phyloP scores from a whole-genome alignment of 2,888 invertebrate species.

The Ophioninae sp. region DNA sequence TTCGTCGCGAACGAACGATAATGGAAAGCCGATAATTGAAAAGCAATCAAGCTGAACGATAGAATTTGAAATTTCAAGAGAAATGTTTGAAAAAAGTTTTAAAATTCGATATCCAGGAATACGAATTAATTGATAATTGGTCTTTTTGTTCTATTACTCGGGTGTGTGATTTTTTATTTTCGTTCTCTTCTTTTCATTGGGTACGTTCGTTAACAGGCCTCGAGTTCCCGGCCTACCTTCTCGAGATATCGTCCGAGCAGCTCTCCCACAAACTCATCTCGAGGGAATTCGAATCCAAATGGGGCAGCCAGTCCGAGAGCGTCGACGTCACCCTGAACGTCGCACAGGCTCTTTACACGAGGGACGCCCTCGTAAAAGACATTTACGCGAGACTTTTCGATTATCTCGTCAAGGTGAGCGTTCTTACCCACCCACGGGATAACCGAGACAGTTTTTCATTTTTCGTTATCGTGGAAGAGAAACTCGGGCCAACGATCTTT shows the following conservation, averaged over 20 bases:
- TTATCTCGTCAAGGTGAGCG: constrained; percentile 82
- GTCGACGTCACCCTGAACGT: constrained; percentile 85
- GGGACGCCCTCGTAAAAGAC: constrained; percentile 86
- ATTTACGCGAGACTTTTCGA: constrained; percentile 86
- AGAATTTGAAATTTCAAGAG: no score
- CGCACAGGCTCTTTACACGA: constrained; percentile 85
- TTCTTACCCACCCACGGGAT: neutral
- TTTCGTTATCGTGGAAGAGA: neutral
- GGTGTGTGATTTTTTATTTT: neutral
- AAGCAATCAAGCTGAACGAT: no score
- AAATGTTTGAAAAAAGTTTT: no score
- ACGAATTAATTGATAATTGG: neutral
- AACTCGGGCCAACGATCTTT: neutral
- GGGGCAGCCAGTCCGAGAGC: constrained; percentile 85
- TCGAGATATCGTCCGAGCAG: constrained; percentile 83
- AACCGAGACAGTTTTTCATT: neutral
- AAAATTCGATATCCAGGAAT: neutral
- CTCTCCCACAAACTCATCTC: constrained; percentile 84
- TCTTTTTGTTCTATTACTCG: neutral
- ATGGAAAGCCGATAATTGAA: no score
- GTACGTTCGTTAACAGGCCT: constrained; percentile 81
- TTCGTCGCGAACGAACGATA: neutral
- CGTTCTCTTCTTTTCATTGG: neutral
- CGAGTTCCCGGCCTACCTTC: constrained; percentile 84
- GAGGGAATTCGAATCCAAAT: constrained; percentile 85